These are phyloP conservation scores for Prionace glauca DNA, from an alignment of 2,797 vertebrate genomes.

Conservation along the genomic window DNA sequence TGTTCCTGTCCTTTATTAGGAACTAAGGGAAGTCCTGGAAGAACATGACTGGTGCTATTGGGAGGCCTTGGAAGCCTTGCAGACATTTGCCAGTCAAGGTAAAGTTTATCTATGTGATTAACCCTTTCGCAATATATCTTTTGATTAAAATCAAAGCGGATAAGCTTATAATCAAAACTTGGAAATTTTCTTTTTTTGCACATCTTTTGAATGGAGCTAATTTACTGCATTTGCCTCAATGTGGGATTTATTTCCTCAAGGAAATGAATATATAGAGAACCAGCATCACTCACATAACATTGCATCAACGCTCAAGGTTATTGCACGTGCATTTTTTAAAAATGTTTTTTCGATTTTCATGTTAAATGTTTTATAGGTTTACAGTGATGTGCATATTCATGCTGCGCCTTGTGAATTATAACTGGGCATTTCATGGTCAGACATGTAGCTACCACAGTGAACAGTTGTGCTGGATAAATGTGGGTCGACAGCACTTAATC, in stretches of 20 bases:
- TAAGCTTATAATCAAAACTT: neutral
- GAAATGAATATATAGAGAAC: neutral
- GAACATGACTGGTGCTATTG: constrained; percentile 83
- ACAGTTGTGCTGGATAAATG: neutral
- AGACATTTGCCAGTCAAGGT: constrained; percentile 74
- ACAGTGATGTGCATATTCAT: neutral
- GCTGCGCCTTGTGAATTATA: neutral
- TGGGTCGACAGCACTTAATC: neutral
- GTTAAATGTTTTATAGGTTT: neutral
- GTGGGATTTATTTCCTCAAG: neutral
- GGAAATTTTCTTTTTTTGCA: neutral
- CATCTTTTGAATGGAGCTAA: neutral
- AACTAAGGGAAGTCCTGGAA: constrained; percentile 77
- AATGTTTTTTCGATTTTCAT: neutral
- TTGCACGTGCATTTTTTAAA: neutral
- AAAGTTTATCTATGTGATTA: neutral
- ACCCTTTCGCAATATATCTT: neutral
- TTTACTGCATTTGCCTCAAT: neutral
- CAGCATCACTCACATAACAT: neutral
- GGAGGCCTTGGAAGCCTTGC: constrained; percentile 75
- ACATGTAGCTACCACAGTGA: too few species aligned
- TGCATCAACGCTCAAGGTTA: neutral
- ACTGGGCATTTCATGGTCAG: neutral
- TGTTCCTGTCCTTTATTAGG: constrained; percentile 57
- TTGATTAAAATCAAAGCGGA: constrained; percentile 9